Conservation (phyloP, 2,888 invertebrate genomes). For the Serripes groenlandicus region DNA sequence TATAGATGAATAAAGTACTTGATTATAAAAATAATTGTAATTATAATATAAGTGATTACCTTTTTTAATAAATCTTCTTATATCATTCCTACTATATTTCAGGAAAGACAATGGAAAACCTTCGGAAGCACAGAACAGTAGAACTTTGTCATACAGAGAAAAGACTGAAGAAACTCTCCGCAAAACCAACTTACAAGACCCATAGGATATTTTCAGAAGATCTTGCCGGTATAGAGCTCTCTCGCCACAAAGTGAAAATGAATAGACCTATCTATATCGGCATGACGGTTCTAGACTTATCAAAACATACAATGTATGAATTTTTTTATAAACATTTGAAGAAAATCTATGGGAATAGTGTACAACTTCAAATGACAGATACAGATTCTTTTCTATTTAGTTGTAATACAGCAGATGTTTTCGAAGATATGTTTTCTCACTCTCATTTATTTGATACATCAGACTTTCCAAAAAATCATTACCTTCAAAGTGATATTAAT, state of each 20-base stretch:
- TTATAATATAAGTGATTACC: no score
- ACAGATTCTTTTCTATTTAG: conserved; percentile 47
- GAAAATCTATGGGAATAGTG: conserved; percentile 68
- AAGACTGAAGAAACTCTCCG: conserved; percentile 33
- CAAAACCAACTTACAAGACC: conserved; percentile 57
- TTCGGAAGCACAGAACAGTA: conserved; percentile 83
- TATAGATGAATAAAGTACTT: no score
- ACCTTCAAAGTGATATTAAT: conserved; percentile 31
- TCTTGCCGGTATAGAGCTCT: conserved; percentile 82
- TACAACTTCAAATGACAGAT: conserved; percentile 45
- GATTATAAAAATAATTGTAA: no score
- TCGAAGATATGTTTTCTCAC: conserved; percentile 40
- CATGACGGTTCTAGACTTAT: conserved; percentile 85
- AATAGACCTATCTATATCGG: conserved; percentile 86
- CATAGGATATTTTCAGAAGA: conserved; percentile 81
- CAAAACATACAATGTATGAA: conserved; percentile 85
- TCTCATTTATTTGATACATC: conserved; percentile 51
- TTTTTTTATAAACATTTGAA: conserved; percentile 82
- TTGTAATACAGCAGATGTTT: conserved; percentile 44
- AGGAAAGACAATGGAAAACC: conserved; percentile 87
- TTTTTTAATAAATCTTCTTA: no score
- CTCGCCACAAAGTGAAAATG: conserved; percentile 63
- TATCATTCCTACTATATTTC: no score
- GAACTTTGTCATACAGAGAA: conserved; percentile 36
- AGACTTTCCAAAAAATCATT: conserved; percentile 43